phyloP scores from a whole-genome alignment of 2,113 vertebrate species.

The Rutilus rutilus region DNA sequence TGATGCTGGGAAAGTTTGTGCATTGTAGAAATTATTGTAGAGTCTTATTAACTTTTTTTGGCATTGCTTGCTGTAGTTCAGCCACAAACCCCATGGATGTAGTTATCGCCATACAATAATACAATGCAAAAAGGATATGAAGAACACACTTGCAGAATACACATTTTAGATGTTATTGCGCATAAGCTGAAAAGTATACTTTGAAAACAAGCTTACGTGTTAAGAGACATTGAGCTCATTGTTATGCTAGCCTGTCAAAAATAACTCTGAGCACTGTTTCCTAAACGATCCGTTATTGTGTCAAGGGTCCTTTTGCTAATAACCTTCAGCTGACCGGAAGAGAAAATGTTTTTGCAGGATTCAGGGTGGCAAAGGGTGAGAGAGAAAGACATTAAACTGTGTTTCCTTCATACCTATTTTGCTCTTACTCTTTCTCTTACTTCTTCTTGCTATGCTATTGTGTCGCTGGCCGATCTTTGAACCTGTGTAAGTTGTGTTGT shows the following conservation, averaged over 20 bases:
- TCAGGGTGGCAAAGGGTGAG: slow-evolving; percentile 49
- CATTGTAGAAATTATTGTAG: background rate
- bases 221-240: slow-evolving; percentile 52
- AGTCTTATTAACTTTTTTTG: background rate
- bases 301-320: slow-evolving; percentile 55
- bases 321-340: slow-evolving; percentile 54
- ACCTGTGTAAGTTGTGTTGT: slow-evolving; percentile 64
- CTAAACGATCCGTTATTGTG: slow-evolving; percentile 53
- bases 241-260: slow-evolving; percentile 46
- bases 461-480: slow-evolving; percentile 73
- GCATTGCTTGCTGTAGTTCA: slow-evolving; percentile 48
- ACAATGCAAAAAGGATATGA: slow-evolving; percentile 2
- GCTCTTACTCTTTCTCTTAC: slow-evolving; percentile 3
- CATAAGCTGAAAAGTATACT: slow-evolving; percentile 10
- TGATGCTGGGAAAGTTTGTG: background rate
- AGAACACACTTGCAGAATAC: background rate
- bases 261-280: slow-evolving; percentile 46
- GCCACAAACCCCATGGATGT: background rate
- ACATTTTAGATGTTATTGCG: slow-evolving; percentile 60
- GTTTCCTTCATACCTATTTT: slow-evolving; percentile 64
- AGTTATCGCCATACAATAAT: background rate
- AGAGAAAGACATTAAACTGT: slow-evolving; percentile 46
- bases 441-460: slow-evolving; percentile 60
- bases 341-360: slow-evolving; percentile 64
- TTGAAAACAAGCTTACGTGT: slow-evolving; percentile 57